Evolutionary conservation across 2,888 invertebrate species (phyloP).

Genomic region (Hylaea fasciaria): DNA sequence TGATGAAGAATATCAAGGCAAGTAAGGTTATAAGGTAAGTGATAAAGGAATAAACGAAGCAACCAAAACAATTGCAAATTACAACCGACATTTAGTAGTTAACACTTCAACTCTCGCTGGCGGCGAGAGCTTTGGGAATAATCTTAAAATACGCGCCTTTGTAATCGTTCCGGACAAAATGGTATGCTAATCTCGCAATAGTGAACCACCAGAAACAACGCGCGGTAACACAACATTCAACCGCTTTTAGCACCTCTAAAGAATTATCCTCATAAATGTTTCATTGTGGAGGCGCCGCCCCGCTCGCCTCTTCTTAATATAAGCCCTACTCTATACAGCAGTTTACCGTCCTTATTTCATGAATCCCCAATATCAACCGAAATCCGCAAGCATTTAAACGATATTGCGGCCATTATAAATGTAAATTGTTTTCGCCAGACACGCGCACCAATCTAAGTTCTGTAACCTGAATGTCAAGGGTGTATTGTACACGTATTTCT

Average conservation of each 20-base stretch:
- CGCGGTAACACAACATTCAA: conserved; percentile 47
- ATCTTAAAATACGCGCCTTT: conserved; percentile 25
- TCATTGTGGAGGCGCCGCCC: conserved; percentile 45
- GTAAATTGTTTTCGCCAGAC: conserved; percentile 53
- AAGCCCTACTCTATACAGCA: conserved; percentile 49
- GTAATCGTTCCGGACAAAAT: conserved; percentile 38
- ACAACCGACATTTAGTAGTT: conserved; percentile 9
- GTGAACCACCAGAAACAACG: conserved; percentile 51
- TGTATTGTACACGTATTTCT: conserved; percentile 47
- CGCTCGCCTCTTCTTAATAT: conserved; percentile 40
- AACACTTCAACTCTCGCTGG: conserved; percentile 11
- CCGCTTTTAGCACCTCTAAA: conserved; percentile 53
- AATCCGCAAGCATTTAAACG: conserved; percentile 53
- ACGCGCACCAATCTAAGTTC: conserved; percentile 10
- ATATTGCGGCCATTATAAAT: conserved; percentile 54
- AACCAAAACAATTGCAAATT: conserved; percentile 14
- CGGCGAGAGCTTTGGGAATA: conserved; percentile 9
- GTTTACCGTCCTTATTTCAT: conserved; percentile 51
- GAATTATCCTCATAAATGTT: conserved; percentile 59
- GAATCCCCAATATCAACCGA: conserved; percentile 40
- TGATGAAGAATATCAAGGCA: background rate
- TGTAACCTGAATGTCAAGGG: conserved; percentile 57
- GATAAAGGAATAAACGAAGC: conserved; percentile 1
- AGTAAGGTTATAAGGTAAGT: background rate
- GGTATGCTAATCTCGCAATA: conserved; percentile 43